Base-by-base conservation (phyloP, 2,888 invertebrate genomes). In the Phrixothrix hirtus region DNA sequence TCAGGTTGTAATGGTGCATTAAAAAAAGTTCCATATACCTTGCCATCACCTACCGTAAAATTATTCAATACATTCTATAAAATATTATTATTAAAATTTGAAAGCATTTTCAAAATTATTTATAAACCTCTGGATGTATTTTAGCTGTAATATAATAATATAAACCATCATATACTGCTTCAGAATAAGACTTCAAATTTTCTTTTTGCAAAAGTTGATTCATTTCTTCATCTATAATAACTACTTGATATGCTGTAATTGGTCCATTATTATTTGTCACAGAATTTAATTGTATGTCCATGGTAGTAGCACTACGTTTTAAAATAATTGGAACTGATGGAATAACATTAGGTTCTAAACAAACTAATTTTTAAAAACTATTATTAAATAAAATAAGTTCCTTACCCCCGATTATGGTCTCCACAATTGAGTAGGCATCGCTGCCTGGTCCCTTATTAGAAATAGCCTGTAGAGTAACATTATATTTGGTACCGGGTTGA, bases 141-240 rank as follows among this genome's bases (percentile, higher is more conserved):
- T 92, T 89, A 0, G 90, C 94, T 3, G 92, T 82, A 17, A 94
- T 86, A 68, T 95, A 95, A 71, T 90, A 93, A 1, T 86, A 84
- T 2, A 86, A 72, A 0, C 86, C 87, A 54, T 87, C 83, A 30
- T 82, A 80, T 41, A 77, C 76, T 0, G 94, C 86, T 63, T 82
- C 81, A 47, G 83, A 75, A 74, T 84, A 86, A 66, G 85, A 82
- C n/a, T 81, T 81, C 10, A 86, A 78, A 41, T 78, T 79, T 25
- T 82, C 81, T 45, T 76, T 77, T 57, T 82, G 84, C 66, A 84
- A 87, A 12, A 81, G 83, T 72, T 82, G 85, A 68, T 78, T 82
- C 59, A 79, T 81, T 44, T 83, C 79, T 42, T 85, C 82, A 60
- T 86, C 83, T 16, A 89, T 83, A 0, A 92, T 84, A 29, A 91